phyloP scores from a whole-genome alignment of 2,113 vertebrate species.

The Mesembrinibis cayennensis region DNA sequence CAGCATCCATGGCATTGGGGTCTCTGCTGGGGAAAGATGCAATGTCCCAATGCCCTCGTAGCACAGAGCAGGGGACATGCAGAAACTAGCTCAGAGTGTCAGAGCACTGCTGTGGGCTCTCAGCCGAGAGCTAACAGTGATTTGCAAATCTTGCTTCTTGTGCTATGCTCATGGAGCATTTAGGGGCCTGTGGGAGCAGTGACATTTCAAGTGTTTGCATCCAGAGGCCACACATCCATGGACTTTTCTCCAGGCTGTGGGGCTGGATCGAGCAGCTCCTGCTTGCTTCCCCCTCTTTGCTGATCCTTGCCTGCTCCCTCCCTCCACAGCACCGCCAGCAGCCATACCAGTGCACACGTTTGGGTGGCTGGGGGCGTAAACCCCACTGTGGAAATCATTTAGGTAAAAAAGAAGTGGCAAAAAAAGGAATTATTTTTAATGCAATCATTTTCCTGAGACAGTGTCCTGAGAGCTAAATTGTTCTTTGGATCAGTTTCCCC shows the following conservation, averaged over 20 bases:
- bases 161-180: accelerated
- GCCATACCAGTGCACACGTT: accelerated
- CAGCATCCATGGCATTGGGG: neutral
- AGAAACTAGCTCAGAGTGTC: neutral
- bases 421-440: neutral
- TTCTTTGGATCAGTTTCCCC: neutral
- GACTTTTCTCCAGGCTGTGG: neutral
- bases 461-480: neutral
- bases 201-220: neutral
- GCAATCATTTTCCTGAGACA: neutral
- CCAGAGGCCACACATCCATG: neutral
- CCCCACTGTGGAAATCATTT: neutral
- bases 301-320: neutral
- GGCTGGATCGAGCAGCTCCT: neutral
- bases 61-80: neutral
- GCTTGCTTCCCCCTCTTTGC: neutral
- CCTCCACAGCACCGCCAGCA: neutral
- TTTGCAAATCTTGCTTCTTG: neutral
- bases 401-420: neutral
- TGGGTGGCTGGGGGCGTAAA: neutral
- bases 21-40: neutral
- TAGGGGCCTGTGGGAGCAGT: too few relatives aligned
- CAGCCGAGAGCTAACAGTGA: neutral
- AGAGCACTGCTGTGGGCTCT: neutral
- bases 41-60: neutral